Evolutionary conservation across 2,113 vertebrate species (phyloP).

Genomic region (Lates calcarifer): DNA sequence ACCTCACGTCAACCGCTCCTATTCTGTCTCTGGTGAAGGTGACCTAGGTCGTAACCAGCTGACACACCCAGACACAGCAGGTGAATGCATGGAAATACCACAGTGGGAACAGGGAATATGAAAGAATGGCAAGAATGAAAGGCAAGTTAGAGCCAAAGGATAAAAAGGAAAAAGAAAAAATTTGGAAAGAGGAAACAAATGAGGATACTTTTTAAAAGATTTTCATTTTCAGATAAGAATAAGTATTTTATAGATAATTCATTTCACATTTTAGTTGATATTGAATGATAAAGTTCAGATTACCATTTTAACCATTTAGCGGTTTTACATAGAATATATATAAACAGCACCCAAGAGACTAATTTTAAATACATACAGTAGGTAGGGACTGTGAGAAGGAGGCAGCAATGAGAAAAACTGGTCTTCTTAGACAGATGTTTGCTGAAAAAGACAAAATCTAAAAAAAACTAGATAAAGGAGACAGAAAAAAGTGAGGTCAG

Average conservation of each 20-base stretch:
- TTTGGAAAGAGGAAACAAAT: slow-evolving; percentile 2
- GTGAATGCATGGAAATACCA: slow-evolving; percentile 67
- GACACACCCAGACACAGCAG: slow-evolving; percentile 76
- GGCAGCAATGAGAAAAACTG: neutral
- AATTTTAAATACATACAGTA: neutral
- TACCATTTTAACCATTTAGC: neutral
- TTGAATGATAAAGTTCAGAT: slow-evolving; percentile 10
- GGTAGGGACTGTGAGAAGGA: slow-evolving; percentile 7
- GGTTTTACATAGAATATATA: neutral
- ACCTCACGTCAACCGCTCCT: slow-evolving; percentile 58
- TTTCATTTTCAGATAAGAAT: slow-evolving; percentile 12
- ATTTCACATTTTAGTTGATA: neutral
- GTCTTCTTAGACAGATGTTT: slow-evolving; percentile 1
- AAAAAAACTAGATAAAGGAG: slow-evolving; percentile 19
- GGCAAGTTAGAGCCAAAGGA: slow-evolving; percentile 6
- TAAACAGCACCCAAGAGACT: neutral
- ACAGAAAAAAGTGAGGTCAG: slow-evolving; percentile 38
- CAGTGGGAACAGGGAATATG: slow-evolving; percentile 1
- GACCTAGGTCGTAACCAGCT: slow-evolving; percentile 76
- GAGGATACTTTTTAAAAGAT: neutral
- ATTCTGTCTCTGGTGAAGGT: slow-evolving; percentile 74
- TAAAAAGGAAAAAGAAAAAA: neutral
- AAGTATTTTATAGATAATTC: neutral
- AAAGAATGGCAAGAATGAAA: slow-evolving; percentile 9
- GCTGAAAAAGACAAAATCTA: slow-evolving; percentile 31